Conservation (phyloP, 2,797 vertebrate genomes). For the Remorina albescens region DNA sequence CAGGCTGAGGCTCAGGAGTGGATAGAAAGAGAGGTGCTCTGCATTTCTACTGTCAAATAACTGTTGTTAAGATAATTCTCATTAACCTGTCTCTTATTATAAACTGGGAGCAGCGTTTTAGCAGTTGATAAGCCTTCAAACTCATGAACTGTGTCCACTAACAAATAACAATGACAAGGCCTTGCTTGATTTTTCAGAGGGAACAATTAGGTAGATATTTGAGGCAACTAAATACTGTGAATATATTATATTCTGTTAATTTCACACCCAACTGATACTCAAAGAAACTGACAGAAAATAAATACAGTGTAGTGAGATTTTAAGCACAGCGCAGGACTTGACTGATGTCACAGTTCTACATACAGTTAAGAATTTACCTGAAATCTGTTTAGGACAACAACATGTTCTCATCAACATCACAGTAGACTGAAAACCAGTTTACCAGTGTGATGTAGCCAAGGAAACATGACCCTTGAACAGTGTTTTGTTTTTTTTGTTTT, state of each 20-base stretch:
- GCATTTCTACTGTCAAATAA: no score
- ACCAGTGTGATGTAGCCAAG: background rate
- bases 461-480: background rate
- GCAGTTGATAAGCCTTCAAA: background rate
- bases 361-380: background rate
- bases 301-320: no score
- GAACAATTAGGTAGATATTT: background rate
- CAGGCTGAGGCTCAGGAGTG: no score
- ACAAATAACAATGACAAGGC: background rate
- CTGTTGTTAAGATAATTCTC: background rate
- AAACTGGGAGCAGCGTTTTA: background rate
- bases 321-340: background rate
- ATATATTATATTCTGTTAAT: background rate
- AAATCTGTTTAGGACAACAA: background rate
- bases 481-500: background rate
- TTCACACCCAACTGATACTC: background rate
- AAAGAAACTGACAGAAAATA: background rate
- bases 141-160: no score
- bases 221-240: background rate
- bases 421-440: background rate
- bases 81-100: background rate
- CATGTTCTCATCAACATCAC: background rate
- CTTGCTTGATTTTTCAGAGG: background rate
- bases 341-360: background rate
- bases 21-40: no score